These are phyloP conservation scores for Karalla daura DNA, from an alignment of 2,797 vertebrate genomes.

Conservation along the genomic window DNA sequence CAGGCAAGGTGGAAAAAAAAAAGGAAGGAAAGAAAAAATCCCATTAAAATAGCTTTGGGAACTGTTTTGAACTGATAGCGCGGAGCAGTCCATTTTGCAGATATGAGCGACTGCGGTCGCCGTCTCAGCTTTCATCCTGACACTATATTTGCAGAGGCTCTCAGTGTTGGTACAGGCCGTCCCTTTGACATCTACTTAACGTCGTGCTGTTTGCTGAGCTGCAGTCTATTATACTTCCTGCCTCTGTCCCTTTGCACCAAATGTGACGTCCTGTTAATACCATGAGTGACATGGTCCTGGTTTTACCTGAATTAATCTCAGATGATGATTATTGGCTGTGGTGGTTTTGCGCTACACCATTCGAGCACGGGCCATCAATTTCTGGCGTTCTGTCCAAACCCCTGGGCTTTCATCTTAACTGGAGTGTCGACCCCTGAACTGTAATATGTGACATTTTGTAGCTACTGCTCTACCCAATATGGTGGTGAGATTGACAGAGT, in stretches of 20 bases:
- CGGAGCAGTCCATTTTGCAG: constrained; percentile 23
- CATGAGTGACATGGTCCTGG: not conserved
- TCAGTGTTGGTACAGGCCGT: constrained; percentile 39
- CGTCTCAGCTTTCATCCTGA: constrained; percentile 35
- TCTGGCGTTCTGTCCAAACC: too few species aligned
- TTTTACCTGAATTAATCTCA: not conserved
- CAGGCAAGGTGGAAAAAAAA: not conserved
- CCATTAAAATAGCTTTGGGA: constrained; percentile 21
- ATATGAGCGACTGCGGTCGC: constrained; percentile 18
- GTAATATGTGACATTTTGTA: too few species aligned
- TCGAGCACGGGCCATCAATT: too few species aligned
- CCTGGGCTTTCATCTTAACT: not conserved
- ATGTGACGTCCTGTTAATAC: constrained; percentile 8
- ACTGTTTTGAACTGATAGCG: constrained; percentile 16
- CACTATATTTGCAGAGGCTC: constrained; percentile 48
- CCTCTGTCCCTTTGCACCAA: not conserved
- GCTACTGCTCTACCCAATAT: too few species aligned
- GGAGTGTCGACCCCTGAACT: too few species aligned
- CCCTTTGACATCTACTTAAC: constrained; percentile 60
- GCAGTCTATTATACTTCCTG: constrained; percentile 33
- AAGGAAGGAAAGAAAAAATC: too few species aligned
- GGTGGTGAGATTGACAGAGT: too few species aligned
- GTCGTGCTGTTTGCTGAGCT: constrained; percentile 54
- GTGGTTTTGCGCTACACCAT: not conserved
- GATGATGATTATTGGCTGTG: not conserved